Evolutionary conservation across 2,113 vertebrate species (phyloP), one percentile per base, ranked within the genome.

Genomic region (Hyla sarda): DNA sequence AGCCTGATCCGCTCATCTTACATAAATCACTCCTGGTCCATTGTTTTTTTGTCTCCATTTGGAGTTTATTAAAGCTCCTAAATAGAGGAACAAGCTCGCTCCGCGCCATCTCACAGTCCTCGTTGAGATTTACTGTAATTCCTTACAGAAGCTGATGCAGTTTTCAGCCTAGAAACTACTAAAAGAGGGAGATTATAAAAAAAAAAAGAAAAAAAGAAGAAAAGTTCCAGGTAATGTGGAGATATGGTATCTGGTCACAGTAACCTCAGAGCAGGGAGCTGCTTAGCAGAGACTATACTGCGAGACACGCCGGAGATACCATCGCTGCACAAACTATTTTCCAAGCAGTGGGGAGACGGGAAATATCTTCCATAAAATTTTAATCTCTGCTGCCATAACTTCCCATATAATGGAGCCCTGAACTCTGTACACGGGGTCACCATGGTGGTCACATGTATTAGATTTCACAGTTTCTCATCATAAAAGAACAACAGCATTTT

Each of bases 311-410:
- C 58, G 32, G 62, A 32, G 84, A 86, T 86, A 80, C 84, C 80
- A 86, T 80, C 76, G 32, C 34, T 41, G 32, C 65, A 80, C 75
- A 86, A 86, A 47, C 76, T 79, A 86, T 86, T 80, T 86, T 34
- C 25, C 19, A 86, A 67, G 75, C 84, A 80, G 62, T 47, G 75
- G 75, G 47, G 37, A 86, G 34, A 72, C 75, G 47, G 75, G 37
- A 85, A 79, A 84, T 69, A 71, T 71, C 84, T 85, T 28, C 48
- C 62, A 72, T 86, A 56, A 86, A 79, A 86, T 86, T 86, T 79
- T 80, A 86, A 86, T 86, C 84, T 86, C 65, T 45, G 84, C 34
- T 72, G 76, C 84, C 76, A 86, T 86, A 86, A 86, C 75, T 86
- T 56, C 76, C 76, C 37, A 17, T 28, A 69, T 86, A 86, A 72